Conservation (phyloP, 2,888 invertebrate species). For the Chloromyia formosa region DNA sequence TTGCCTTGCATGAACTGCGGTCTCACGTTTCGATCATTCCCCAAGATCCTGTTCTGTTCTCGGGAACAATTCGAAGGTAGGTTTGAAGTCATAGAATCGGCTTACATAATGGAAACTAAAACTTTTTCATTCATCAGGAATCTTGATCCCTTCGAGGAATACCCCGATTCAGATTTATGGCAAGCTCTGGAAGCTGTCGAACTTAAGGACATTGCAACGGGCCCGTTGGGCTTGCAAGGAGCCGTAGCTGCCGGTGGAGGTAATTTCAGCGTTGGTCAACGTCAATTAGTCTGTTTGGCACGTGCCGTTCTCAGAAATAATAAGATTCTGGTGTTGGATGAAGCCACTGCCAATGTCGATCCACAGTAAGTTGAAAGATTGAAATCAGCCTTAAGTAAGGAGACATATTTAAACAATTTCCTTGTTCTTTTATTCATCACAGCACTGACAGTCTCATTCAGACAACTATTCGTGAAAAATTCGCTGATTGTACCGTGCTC, state of each 20-base stretch:
- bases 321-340: slow-evolving; percentile 76
- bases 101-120: background rate
- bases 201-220: slow-evolving; percentile 66
- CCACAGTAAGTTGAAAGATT: slow-evolving; percentile 58
- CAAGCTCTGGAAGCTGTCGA: slow-evolving; percentile 77
- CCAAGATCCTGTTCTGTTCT: slow-evolving; percentile 66
- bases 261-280: slow-evolving; percentile 73
- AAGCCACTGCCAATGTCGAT: slow-evolving; percentile 73
- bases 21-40: slow-evolving; percentile 73
- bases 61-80: slow-evolving; percentile 65
- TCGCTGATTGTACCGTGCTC: slow-evolving; percentile 80
- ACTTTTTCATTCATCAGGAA: slow-evolving; percentile 68
- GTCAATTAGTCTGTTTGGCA: slow-evolving; percentile 81
- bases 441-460: slow-evolving; percentile 81
- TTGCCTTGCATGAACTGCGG: slow-evolving; percentile 70
- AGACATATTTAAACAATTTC: too few species aligned
- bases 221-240: slow-evolving; percentile 66
- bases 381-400: too few species aligned
- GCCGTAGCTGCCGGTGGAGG: slow-evolving; percentile 68
- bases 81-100: background rate
- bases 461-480: slow-evolving; percentile 77
- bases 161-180: slow-evolving; percentile 75
- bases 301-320: slow-evolving; percentile 82
- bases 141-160: slow-evolving; percentile 79
- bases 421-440: slow-evolving; percentile 5